These are phyloP conservation scores for Eupithecia exiguata DNA, from an alignment of 2,888 invertebrate species.

Conservation along the genomic window DNA sequence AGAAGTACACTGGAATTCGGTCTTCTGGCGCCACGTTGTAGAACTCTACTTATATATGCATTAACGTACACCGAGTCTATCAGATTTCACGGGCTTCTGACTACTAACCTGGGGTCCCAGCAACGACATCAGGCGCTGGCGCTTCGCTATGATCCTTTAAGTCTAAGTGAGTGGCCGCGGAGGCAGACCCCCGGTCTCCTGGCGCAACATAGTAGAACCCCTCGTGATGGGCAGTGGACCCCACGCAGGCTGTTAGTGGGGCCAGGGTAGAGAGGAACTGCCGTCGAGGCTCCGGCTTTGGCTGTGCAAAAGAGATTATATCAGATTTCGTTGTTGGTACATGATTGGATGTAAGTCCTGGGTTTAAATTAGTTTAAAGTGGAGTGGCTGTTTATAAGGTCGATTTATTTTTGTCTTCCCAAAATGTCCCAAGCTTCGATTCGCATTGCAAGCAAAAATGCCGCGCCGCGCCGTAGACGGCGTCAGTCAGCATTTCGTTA, in stretches of 20 bases:
- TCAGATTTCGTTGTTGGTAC: neutral
- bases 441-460: too few species aligned
- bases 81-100: neutral
- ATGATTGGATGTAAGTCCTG: neutral
- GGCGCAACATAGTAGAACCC: slow-evolving; percentile 82
- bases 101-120: slow-evolving; percentile 86
- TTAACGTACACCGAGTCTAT: neutral
- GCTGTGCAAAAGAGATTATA: slow-evolving; percentile 50
- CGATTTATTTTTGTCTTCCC: too few species aligned
- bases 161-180: slow-evolving; percentile 85
- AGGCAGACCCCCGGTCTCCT: slow-evolving; percentile 85
- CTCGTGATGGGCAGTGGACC: slow-evolving; percentile 78
- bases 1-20: neutral
- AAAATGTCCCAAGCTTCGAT: too few species aligned
- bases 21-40: neutral
- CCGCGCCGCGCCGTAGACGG: too few species aligned
- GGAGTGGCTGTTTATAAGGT: neutral
- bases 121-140: slow-evolving; percentile 90
- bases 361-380: neutral
- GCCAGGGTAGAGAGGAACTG: slow-evolving; percentile 92
- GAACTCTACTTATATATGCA: neutral
- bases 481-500: too few species aligned
- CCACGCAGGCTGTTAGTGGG: slow-evolving; percentile 90
- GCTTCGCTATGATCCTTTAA: slow-evolving; percentile 82
- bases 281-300: slow-evolving; percentile 86